phyloP scores from a whole-genome alignment of 2,113 vertebrate genomes.

The Ginglymostoma cirratum region DNA sequence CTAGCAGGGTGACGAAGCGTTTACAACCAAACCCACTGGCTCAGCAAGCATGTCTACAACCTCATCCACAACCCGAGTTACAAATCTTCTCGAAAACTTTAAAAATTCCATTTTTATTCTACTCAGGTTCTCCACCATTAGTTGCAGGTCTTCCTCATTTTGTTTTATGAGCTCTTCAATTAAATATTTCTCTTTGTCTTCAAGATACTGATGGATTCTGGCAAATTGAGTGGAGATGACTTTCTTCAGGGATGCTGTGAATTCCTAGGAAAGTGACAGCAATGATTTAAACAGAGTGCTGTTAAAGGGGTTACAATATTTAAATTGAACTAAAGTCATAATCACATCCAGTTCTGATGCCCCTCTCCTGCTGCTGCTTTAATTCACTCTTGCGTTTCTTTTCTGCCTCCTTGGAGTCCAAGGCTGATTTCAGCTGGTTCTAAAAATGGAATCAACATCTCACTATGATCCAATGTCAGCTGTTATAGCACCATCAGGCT shows the following conservation, averaged over 20 bases:
- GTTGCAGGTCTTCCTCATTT: background rate
- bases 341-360: background rate
- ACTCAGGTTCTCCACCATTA: background rate
- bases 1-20: no score
- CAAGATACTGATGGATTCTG: background rate
- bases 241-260: background rate
- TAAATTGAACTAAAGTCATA: background rate
- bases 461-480: background rate
- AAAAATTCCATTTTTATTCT: background rate
- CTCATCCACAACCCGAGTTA: no score
- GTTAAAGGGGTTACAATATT: background rate
- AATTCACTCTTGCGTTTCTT: background rate
- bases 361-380: background rate
- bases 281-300: background rate
- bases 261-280: background rate
- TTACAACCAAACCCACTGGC: no score
- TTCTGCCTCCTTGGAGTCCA: background rate
- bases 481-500: background rate
- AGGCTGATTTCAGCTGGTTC: background rate
- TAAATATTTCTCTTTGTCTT: constrained; percentile 1
- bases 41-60: no score
- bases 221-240: background rate
- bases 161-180: background rate
- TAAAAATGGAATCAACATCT: background rate
- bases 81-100: background rate